phyloP scores from a whole-genome alignment of 2,797 vertebrate species.

The Clarias platycephalus region DNA sequence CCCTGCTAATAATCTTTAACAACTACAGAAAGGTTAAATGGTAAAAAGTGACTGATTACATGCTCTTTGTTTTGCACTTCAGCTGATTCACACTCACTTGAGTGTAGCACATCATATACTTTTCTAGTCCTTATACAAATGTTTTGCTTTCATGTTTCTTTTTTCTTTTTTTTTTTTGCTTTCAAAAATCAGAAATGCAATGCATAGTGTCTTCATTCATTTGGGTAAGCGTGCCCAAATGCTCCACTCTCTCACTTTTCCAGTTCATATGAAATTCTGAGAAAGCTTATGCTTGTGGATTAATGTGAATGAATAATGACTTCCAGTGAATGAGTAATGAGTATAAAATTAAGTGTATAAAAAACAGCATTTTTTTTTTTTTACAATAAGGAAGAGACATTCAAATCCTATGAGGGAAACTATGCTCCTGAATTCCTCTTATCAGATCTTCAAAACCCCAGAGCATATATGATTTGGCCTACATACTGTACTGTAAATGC shows the following conservation, averaged over 20 bases:
- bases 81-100: background rate
- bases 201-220: background rate
- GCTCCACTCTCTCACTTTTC: background rate
- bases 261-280: conserved; percentile 2
- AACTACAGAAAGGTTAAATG: conserved; percentile 1
- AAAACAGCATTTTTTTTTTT: background rate
- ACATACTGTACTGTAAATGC: background rate
- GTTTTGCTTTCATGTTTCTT: background rate
- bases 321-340: background rate
- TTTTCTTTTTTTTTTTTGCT: no score
- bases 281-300: background rate
- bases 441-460: conserved; percentile 5
- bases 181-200: background rate
- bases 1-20: conserved; percentile 31
- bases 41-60: conserved; percentile 11
- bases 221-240: background rate
- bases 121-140: background rate
- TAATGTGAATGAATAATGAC: background rate
- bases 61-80: background rate
- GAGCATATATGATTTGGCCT: background rate
- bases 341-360: background rate
- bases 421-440: background rate
- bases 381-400: background rate
- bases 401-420: background rate
- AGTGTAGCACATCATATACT: background rate